Evolutionary conservation across 2,888 invertebrate genomes (phyloP).

Genomic region (Sinhomidia bicolor): DNA sequence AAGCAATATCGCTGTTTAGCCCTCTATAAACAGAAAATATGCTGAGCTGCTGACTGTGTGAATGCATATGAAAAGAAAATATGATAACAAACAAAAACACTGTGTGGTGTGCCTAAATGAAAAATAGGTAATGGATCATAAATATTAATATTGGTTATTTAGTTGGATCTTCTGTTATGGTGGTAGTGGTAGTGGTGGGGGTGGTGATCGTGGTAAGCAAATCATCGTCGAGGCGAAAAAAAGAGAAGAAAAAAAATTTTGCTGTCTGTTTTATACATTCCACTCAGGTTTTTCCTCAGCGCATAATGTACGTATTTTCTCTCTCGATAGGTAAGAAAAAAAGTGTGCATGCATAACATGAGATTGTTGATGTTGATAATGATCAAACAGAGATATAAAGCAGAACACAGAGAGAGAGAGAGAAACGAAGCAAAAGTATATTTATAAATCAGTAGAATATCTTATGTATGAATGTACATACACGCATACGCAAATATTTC

Average conservation of each 20-base stretch:
- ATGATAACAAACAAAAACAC: conserved; percentile 8
- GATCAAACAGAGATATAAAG: background rate
- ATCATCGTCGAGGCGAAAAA: no score
- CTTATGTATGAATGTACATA: no score
- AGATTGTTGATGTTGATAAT: background rate
- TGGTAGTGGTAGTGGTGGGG: no score
- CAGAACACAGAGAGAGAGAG: background rate
- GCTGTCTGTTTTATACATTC: conserved; percentile 22
- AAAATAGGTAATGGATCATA: background rate
- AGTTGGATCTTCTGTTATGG: no score
- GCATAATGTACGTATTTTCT: conserved; percentile 16
- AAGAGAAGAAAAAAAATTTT: no score
- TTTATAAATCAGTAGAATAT: no score
- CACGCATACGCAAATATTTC: no score
- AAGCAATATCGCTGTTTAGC: conserved; percentile 57
- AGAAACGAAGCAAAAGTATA: no score
- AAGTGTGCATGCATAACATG: background rate
- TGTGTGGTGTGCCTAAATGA: background rate
- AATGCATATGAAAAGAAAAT: background rate
- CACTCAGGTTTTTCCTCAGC: background rate
- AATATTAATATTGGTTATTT: background rate
- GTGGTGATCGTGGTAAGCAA: no score
- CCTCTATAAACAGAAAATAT: conserved; percentile 61
- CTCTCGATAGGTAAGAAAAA: background rate
- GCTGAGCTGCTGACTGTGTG: conserved; percentile 43